phyloP scores from a whole-genome alignment of 2,797 vertebrate genomes.

The Anniella stebbinsi region DNA sequence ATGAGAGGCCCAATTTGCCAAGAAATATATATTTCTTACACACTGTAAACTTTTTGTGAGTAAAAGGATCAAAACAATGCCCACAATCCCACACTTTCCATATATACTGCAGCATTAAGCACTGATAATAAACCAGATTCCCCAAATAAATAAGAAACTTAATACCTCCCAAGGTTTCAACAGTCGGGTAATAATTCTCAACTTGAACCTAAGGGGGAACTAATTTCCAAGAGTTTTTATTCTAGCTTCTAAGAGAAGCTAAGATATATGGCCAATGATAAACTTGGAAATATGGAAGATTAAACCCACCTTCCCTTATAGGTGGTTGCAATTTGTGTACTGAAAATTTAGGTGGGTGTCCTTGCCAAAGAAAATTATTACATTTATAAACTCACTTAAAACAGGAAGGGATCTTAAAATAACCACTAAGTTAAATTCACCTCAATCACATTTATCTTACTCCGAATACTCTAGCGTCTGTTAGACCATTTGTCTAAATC shows the following conservation, averaged over 20 bases:
- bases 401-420: too few species aligned
- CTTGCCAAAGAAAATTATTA: background rate
- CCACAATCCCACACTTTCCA: background rate
- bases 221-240: background rate
- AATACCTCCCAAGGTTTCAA: background rate
- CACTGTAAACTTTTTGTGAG: background rate
- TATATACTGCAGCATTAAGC: background rate
- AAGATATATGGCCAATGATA: background rate
- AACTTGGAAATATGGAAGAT: background rate
- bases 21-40: background rate
- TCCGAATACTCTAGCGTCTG: background rate
- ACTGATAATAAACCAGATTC: background rate
- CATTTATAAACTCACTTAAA: background rate
- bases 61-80: background rate
- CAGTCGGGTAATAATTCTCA: background rate
- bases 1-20: too few species aligned
- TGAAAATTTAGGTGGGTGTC: background rate
- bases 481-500: conserved; percentile 4
- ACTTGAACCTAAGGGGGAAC: background rate
- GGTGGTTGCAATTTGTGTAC: background rate
- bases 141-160: background rate
- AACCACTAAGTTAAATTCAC: background rate
- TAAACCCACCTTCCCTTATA: background rate
- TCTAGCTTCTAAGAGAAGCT: background rate
- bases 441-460: background rate